Conservation (phyloP, 2,797 vertebrate genomes). For the Peromyscus nudipes region DNA sequence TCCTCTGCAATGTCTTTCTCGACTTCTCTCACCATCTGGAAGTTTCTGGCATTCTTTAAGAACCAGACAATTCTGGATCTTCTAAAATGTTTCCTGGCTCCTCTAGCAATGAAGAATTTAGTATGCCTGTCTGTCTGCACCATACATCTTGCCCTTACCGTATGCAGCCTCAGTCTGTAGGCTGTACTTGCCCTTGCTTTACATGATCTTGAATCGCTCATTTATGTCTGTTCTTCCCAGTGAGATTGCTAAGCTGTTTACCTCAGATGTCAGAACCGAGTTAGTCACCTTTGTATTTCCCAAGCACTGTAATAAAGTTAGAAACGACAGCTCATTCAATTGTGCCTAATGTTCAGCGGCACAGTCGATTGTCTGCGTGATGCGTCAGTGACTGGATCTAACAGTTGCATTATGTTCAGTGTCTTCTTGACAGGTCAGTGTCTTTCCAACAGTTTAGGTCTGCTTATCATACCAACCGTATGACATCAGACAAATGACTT, state of each 20-base stretch:
- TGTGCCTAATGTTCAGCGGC: neutral
- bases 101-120: conserved; percentile 23
- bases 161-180: neutral
- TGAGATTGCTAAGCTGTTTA: conserved; percentile 33
- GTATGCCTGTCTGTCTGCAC: neutral
- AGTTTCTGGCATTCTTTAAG: conserved; percentile 4
- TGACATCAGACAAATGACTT: conserved; percentile 3
- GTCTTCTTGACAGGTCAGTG: neutral
- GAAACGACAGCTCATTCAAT: neutral
- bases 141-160: too few species aligned
- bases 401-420: neutral
- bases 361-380: neutral
- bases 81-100: neutral
- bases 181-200: neutral
- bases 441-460: conserved; percentile 17
- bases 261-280: conserved; percentile 42
- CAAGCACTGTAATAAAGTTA: conserved; percentile 4
- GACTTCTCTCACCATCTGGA: conserved; percentile 16
- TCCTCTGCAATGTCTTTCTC: conserved; percentile 36
- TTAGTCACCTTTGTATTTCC: conserved; percentile 54
- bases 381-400: conserved; percentile 23
- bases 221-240: neutral
- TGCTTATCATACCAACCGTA: neutral
- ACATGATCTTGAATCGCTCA: neutral
- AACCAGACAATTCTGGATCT: neutral